A percentile compares a stretch with the other conserved stretches of the same genome.
Conservation (phyloP, 2,797 vertebrate species). For the Parambassis ranga region DNA sequence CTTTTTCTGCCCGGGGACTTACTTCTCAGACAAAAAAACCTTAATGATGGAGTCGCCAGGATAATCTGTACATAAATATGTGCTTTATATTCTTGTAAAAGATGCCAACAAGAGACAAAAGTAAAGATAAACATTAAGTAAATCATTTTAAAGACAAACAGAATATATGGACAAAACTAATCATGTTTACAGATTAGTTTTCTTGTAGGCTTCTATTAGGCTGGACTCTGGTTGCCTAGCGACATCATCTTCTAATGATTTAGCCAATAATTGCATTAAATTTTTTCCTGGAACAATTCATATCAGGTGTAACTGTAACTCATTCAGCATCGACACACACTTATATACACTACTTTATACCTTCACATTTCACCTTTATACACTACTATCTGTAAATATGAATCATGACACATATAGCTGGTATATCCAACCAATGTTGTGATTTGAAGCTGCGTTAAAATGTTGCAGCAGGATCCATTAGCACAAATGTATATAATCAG, state of each 20-base stretch:
- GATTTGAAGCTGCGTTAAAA: constrained; percentile 39
- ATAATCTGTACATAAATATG: too few relatives aligned
- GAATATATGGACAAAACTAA: too few relatives aligned
- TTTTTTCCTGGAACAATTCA: neutral
- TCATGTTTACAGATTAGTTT: too few relatives aligned
- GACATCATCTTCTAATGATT: too few relatives aligned
- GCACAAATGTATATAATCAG: constrained; percentile 53
- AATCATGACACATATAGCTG: neutral
- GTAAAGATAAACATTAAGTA: too few relatives aligned
- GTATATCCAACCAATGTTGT: neutral
- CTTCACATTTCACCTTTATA: too few relatives aligned
- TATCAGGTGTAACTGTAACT: neutral
- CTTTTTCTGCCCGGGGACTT: neutral
- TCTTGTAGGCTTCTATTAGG: too few relatives aligned
- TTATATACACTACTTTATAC: neutral
- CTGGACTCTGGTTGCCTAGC: neutral
- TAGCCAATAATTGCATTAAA: too few relatives aligned
- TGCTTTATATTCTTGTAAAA: neutral
- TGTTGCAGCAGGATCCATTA: constrained; percentile 47
- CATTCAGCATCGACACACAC: neutral
- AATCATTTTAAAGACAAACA: too few relatives aligned
- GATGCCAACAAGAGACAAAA: neutral
- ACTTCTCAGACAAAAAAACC: neutral
- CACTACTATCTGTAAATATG: too few relatives aligned
- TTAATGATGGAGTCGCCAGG: too few relatives aligned